phyloP scores from a whole-genome alignment of 2,888 invertebrate genomes.

The Hecatera dysodea region DNA sequence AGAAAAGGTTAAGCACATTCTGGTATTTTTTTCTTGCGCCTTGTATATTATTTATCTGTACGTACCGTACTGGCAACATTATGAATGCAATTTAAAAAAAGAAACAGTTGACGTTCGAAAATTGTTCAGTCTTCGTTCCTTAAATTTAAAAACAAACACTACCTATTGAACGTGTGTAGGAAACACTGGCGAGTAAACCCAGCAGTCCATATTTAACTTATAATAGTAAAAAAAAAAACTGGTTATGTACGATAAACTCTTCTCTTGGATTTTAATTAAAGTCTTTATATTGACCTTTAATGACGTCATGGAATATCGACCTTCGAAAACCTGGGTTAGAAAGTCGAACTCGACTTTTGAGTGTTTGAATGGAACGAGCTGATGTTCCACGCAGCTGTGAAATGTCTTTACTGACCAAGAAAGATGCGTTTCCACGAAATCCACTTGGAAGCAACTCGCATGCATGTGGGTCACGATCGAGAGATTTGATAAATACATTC shows the following conservation, averaged over 20 bases:
- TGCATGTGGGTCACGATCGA: no score
- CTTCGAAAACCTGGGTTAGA: conserved; percentile 14
- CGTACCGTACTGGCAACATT: neutral
- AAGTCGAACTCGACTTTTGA: neutral
- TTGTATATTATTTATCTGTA: neutral
- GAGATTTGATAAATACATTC: no score
- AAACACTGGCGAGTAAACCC: conserved; percentile 20
- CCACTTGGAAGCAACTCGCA: no score
- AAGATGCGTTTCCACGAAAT: no score
- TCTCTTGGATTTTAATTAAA: conserved; percentile 22
- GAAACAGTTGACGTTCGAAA: neutral
- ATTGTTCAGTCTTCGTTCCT: no score
- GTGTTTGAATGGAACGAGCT: neutral
- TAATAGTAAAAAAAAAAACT: conserved; percentile 19
- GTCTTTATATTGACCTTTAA: conserved; percentile 36
- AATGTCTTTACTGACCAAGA: no score
- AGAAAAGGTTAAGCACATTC: neutral
- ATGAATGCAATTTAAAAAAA: no score
- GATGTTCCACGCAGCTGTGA: neutral
- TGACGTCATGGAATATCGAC: conserved; percentile 6
- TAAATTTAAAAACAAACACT: conserved; percentile 5
- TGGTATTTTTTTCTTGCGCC: neutral
- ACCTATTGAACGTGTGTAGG: conserved; percentile 7
- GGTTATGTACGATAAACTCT: conserved; percentile 31
- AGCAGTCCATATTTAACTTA: neutral